Conservation (phyloP, 2,797 vertebrate genomes). For the Pseudochirops corinnae region DNA sequence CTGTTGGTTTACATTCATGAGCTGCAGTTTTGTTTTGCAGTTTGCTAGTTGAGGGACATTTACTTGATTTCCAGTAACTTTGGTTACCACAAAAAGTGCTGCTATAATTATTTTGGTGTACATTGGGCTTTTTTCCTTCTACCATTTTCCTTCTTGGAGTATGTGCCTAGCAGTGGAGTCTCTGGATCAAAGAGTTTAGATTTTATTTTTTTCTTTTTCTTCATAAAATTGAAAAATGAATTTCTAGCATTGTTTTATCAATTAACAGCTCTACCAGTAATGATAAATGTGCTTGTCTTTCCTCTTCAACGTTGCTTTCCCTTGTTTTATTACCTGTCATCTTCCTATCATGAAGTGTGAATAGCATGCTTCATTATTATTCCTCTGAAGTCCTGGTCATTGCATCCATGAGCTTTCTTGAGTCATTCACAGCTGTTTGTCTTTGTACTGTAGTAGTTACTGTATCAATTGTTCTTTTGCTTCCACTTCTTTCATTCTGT, state of each 20-base stretch:
- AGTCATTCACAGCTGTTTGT: neutral
- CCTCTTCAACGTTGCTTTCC: neutral
- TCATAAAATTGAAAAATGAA: neutral
- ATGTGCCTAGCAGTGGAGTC: neutral
- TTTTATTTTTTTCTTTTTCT: neutral
- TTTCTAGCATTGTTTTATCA: neutral
- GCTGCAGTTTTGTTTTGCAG: no score
- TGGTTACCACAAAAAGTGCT: no score
- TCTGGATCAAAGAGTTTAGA: neutral
- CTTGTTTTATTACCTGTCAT: neutral
- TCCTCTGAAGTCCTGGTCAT: neutral
- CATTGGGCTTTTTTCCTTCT: neutral
- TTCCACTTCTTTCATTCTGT: neutral
- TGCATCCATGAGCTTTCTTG: neutral
- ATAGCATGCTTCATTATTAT: neutral
- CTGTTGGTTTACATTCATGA: no score
- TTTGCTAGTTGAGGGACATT: no score
- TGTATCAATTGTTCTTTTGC: neutral
- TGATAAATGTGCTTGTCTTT: neutral
- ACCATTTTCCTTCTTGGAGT: neutral
- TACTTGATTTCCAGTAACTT: no score
- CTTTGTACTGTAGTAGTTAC: neutral
- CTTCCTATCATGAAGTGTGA: neutral
- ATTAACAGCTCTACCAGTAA: neutral
- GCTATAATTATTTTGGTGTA: no score